Conservation (phyloP, 1,140 invertebrate genomes). For the Drosophila gunungcola region DNA sequence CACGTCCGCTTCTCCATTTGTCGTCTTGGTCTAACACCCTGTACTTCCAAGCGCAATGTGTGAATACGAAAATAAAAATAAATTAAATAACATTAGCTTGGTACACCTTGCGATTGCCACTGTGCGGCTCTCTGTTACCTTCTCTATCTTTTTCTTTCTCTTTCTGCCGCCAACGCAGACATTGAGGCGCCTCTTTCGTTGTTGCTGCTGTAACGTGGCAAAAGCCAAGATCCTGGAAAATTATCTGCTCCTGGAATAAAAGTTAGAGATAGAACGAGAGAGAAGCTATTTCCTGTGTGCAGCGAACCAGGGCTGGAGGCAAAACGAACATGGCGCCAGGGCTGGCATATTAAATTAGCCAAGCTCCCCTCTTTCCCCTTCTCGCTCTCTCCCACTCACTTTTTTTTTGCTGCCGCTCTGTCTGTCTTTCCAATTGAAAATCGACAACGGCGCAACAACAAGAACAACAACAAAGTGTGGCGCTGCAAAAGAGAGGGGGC, state of each 20-base stretch:
- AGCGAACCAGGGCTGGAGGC: constrained; percentile 55
- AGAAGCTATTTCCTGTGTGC: constrained; percentile 53
- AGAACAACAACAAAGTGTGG: constrained; percentile 55
- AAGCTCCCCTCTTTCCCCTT: constrained; percentile 33
- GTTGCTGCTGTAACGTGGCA: constrained; percentile 46
- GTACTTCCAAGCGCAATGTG: constrained; percentile 36
- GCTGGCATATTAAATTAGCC: constrained; percentile 71
- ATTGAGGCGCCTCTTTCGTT: constrained; percentile 50
- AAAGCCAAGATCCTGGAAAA: constrained; percentile 46
- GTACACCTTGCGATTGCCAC: constrained; percentile 79
- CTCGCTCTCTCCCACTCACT: constrained; percentile 6
- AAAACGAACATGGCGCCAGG: constrained; percentile 58
- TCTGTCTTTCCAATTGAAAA: constrained; percentile 72
- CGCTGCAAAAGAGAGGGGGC: constrained; percentile 36
- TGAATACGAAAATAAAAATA: constrained; percentile 82
- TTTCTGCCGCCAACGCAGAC: constrained; percentile 60
- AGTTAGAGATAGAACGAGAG: constrained; percentile 1
- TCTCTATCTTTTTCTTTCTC: constrained; percentile 1
- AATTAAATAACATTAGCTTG: constrained; percentile 81
- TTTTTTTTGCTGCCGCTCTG: constrained; percentile 55
- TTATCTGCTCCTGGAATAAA: constrained; percentile 1
- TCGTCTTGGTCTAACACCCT: constrained; percentile 45
- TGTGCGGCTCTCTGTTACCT: constrained; percentile 36
- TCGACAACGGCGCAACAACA: constrained; percentile 69
- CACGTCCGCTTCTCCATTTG: constrained; percentile 32